Base-by-base conservation (phyloP, 2,888 invertebrate genomes). In the Epicampocera succincta region DNA sequence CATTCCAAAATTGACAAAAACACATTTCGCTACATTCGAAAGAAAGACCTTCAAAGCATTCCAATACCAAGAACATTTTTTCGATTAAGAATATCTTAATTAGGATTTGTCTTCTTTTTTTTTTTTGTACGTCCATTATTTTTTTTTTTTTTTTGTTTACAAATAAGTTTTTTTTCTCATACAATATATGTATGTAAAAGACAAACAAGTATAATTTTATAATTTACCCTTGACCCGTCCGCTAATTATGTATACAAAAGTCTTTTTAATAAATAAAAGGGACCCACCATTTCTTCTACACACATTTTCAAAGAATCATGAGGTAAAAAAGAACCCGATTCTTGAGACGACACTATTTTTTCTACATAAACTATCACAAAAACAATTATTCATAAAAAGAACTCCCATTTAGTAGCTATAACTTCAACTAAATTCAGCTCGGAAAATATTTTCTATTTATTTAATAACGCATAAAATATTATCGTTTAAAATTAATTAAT, bases 381-480 rank as follows among this genome's bases (percentile, higher is more conserved):
- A 82, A 74, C 17, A n/a, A 74, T 44, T 38, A 40, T 21, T 40
- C 52, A 44, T 38, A 48, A 50, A 42, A 56, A 48, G n/a, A 40
- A 15, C 15, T 15, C 2, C 15, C 25, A 63, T 58, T 42, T 46
- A 50, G 2, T 25, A 77, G 19, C 25, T 52, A 44, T 52, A 63
- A 63, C 40, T 52, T 50, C 33, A 50, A 46, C 21, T n/a, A 33
- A 50, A 56, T 42, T 48, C 17, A 50, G 72, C 1, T 25, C 56
- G 86, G n/a, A 73, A 83, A 81, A 84, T 87, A 87, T 88, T 88
- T 88, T 87, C 87, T 87, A 85, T 88, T 88, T 88, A 88, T 88
- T 85, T 83, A 88, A 88, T 88, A 88, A 87, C 86, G 75, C 80
- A 85, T 87, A 87, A 87, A 87, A 86, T 87, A 86, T 86, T 85